Evolutionary conservation across 2,888 invertebrate genomes (phyloP), one percentile per base, ranked within the genome.

Genomic region (Drosophila setosimentum): DNA sequence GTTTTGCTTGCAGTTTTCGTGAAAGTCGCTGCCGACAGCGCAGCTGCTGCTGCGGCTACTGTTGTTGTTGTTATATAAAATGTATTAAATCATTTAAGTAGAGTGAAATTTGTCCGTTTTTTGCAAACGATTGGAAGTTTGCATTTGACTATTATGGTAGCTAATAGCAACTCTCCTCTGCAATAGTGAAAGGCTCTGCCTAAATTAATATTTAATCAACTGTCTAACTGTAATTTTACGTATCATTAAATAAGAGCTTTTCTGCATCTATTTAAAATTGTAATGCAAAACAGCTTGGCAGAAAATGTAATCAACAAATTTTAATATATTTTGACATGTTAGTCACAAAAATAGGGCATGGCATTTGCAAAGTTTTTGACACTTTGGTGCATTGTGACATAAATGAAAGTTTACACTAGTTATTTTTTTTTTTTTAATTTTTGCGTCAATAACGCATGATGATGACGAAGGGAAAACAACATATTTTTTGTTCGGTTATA

Each of bases 1-100:
- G 76, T 85, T 89, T 80, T 76, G 86, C 83, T 69, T 89, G 90
- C 88, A 89, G 81, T 89, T 89, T 85, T 89, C 87, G 87, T 87
- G 87, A 87, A 87, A 87, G 87, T 87, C 87, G 73, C 62, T 53
- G 63, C 32, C 54, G 58, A 49, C 57, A 50, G 53, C 65, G 60
- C 24, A 29, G 70, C 65, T 50, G 70, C 58, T 30, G 40, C 24
- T 27, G 40, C 48, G 42, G 70, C 63, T 73, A 71, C 53, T 73
- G 68, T 51, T 57, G 61, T 3, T 58, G 55, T 74, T 70, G 79
- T 89, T 87, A 87, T 89, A 87, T 89, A 87, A 89, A 84, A 73
- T 74, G 62, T 81, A 84, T 80, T 78, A 87, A 87, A 89, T 89
- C 86, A 89, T 82, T 87, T 85, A 85, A 87, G 86, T 87, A 79